Evolutionary conservation across 2,113 vertebrate genomes (phyloP), one percentile per base, ranked within the genome.

Genomic region (Mesoclemmys tuberculata): DNA sequence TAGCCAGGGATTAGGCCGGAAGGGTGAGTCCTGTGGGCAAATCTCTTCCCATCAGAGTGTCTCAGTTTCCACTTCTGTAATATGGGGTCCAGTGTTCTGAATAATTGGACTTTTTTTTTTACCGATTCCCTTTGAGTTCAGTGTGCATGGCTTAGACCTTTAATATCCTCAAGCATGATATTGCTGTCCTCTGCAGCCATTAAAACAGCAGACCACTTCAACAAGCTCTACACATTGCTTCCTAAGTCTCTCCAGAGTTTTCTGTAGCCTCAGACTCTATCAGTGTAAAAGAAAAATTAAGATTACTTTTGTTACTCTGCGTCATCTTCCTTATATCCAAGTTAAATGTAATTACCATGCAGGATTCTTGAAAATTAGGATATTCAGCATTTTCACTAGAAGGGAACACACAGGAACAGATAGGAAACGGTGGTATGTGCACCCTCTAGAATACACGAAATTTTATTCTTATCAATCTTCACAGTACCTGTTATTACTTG

Each of bases 21-120:
- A 11, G 90, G 93, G 85, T 94, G 95, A 95, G 87, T 92, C 75
- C 93, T 21, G 64, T 84, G 93, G 93, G 92, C 93, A 78, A 95
- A 85, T 8, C 81, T 87, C 95, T 97, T 96, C 96, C 96, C 97
- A 95, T 97, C 92, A 96, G 74, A 27, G 44, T 26, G 88, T 91
- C 96, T 97, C 96, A 96, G 96, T 96, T 97, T 95, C 96, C 96
- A 93, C 91, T 38, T 97, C 97, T 88, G n/a, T 14, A 10, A 44
- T 3, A 80, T 41, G 46, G 21, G 56, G 89, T 89, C 78, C 94
- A 87, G 94, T 82, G 8, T 93, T 95, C 92, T 61, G 95, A 94
- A 94, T 80, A 29, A 27, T 52, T 71, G 77, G 16, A 21, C 68
- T n/a, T 90, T 92, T 51, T 95, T 56, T 95, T 82, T 96, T 64